These are phyloP conservation scores for Nasonia longicornis DNA, from an alignment of 1,140 invertebrate species.

Conservation along the genomic window DNA sequence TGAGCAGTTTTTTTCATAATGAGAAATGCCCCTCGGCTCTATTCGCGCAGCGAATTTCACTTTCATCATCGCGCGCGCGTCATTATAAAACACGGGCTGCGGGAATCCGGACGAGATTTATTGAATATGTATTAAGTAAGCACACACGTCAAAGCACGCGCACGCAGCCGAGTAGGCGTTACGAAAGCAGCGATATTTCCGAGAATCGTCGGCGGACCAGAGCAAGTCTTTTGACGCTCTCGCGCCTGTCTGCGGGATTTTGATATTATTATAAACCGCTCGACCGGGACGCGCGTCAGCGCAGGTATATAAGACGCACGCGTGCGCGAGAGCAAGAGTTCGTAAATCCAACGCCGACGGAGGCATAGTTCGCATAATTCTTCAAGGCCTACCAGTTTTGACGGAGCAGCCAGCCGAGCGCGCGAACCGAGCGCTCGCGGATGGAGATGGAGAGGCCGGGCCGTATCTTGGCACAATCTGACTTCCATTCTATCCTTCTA, in stretches of 20 bases:
- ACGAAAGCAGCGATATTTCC: background rate
- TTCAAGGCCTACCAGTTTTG: constrained; percentile 70
- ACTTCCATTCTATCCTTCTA: constrained; percentile 48
- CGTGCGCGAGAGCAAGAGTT: constrained; percentile 49
- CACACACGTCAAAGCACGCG: background rate
- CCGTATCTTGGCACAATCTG: constrained; percentile 68
- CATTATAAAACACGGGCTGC: background rate
- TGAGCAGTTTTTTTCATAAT: background rate
- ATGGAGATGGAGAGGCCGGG: constrained; percentile 25
- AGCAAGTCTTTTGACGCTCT: background rate
- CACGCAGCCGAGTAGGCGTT: background rate
- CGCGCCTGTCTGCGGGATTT: background rate
- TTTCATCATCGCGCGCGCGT: background rate
- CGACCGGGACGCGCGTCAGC: background rate
- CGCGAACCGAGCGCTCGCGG: background rate
- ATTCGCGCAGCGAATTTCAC: background rate
- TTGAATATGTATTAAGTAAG: constrained; percentile 6
- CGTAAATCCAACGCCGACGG: constrained; percentile 61
- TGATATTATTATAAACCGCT: background rate
- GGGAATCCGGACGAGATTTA: background rate
- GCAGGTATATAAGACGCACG: constrained; percentile 20
- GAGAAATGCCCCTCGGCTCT: background rate
- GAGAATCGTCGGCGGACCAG: background rate
- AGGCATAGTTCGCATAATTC: constrained; percentile 69
- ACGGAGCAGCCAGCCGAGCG: constrained; percentile 52